Conservation (phyloP, 1,140 invertebrate species). For the Drosophila willistoni region DNA sequence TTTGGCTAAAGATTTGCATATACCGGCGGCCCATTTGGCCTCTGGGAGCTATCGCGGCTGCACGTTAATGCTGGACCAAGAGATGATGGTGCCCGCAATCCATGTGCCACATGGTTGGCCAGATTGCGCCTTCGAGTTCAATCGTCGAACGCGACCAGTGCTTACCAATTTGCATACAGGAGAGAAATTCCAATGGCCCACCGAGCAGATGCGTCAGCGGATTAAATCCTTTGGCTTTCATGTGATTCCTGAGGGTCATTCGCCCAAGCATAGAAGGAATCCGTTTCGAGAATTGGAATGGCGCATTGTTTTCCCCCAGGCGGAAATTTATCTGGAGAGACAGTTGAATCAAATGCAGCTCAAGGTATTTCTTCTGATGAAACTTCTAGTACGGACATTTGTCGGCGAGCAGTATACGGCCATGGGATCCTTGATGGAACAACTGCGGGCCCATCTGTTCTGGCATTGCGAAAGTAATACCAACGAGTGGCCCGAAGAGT, state of each 20-base stretch:
- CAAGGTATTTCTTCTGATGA: slow-evolving; percentile 87
- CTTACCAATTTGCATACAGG: slow-evolving; percentile 85
- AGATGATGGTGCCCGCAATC: slow-evolving; percentile 87
- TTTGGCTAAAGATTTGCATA: slow-evolving; percentile 84
- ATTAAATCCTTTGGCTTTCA: slow-evolving; percentile 88
- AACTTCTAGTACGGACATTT: slow-evolving; percentile 88
- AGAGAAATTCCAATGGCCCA: slow-evolving; percentile 87
- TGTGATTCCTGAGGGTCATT: slow-evolving; percentile 87
- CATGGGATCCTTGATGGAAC: slow-evolving; percentile 83
- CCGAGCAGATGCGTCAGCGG: slow-evolving; percentile 86
- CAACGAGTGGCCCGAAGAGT: slow-evolving; percentile 88
- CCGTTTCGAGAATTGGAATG: slow-evolving; percentile 87
- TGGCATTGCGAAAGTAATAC: slow-evolving; percentile 90
- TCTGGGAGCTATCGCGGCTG: slow-evolving; percentile 85
- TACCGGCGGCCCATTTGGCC: slow-evolving; percentile 83
- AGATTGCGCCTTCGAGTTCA: slow-evolving; percentile 86
- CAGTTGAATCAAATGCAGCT: slow-evolving; percentile 88
- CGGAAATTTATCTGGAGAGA: slow-evolving; percentile 88
- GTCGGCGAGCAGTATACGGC: slow-evolving; percentile 82
- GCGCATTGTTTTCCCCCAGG: slow-evolving; percentile 89
- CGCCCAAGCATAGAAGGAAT: slow-evolving; percentile 85
- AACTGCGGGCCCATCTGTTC: slow-evolving; percentile 90
- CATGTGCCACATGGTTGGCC: slow-evolving; percentile 86
- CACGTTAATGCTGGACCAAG: slow-evolving; percentile 86
- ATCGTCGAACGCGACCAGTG: slow-evolving; percentile 84